A percentile compares a stretch with the other conserved stretches of the same genome.
Conservation (phyloP, 2,113 vertebrate species). For the Carassius gibelio region DNA sequence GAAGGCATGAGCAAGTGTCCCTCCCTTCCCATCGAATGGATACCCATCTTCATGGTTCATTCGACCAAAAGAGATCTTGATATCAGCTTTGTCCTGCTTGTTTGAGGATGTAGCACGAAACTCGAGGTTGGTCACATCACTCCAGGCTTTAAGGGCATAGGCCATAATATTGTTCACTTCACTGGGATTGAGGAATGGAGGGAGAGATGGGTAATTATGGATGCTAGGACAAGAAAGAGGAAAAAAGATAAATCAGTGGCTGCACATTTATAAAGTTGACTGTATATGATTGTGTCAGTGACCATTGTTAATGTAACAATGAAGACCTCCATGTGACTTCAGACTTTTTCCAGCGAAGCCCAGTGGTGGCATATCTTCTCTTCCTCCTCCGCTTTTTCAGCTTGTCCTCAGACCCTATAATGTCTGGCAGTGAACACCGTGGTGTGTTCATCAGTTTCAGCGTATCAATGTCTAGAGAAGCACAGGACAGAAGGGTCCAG, state of each 20-base stretch:
- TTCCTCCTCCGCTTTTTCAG: slow-evolving; percentile 72
- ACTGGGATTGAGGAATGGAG: not conserved
- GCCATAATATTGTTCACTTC: slow-evolving; percentile 55
- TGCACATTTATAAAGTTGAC: too few relatives aligned
- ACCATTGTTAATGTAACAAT: not conserved
- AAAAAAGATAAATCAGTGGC: not conserved
- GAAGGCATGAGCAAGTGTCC: slow-evolving; percentile 89
- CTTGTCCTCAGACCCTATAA: slow-evolving; percentile 76
- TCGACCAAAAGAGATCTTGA: slow-evolving; percentile 77
- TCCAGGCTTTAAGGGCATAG: slow-evolving; percentile 74
- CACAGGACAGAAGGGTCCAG: slow-evolving; percentile 17
- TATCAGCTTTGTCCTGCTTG: slow-evolving; percentile 68
- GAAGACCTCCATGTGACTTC: slow-evolving; percentile 81
- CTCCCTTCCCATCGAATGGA: slow-evolving; percentile 86
- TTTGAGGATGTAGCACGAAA: slow-evolving; percentile 41
- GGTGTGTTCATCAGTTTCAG: slow-evolving; percentile 81
- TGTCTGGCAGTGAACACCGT: slow-evolving; percentile 87
- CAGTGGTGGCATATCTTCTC: slow-evolving; percentile 79
- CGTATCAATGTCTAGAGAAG: slow-evolving; percentile 73
- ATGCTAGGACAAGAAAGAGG: slow-evolving; percentile 58
- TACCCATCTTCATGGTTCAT: slow-evolving; percentile 85
- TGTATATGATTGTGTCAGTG: not conserved
- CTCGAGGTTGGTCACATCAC: slow-evolving; percentile 59
- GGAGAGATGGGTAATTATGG: slow-evolving; percentile 65
- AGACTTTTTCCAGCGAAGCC: slow-evolving; percentile 78